Base-by-base conservation (phyloP, 1,140 invertebrate species). In the Dendrolimus kikuchii region DNA sequence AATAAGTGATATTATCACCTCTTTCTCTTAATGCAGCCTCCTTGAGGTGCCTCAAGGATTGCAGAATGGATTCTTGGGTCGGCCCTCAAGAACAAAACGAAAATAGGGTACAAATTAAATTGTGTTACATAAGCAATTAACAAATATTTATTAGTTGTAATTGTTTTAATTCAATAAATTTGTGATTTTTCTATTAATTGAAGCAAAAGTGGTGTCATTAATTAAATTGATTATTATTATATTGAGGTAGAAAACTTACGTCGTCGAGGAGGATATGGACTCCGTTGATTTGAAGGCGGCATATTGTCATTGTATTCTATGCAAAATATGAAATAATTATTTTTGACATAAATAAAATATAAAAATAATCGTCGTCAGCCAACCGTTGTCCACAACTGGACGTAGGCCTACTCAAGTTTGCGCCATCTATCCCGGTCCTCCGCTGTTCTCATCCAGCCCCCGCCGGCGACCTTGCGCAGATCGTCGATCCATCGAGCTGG, bases 261-360 rank as follows among this genome's bases (percentile, higher is more conserved):
- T 91, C 93, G 91, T 83, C 94, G 89, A 59, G 91, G 89, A 72
- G 92, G 92, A 87, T 95, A 94, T 56, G 94, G 94, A 83, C 93
- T 95, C 71, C 94, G 92, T 87, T 93, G 93, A 82, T 92, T 94
- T 64, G 93, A 93, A 73, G 92, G 90, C 53, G 94, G 94, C 79
- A 95, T 88, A 85, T 93, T 95, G 88, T 95, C 94, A 61, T 93
- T 94, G 78, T 95, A 94, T 91, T 95, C 94, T 95, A 84, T 88
- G 71, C 36, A 57, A 55, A 53, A 47, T 23, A 48, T 44, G 49
- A 40, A 7, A 23, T 46, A 8, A 49, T 49, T 8, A 49, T 8
- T 23, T 5, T 54, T 43, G n/a, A 8, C 38, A 10, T 40, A 49
- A 7, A 37, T 23, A 9, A 5, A 7, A 48, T 47, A 8, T 23